Evolutionary conservation across 2,113 vertebrate genomes (phyloP), one percentile per base, ranked within the genome.

Genomic region (Stegastes partitus): DNA sequence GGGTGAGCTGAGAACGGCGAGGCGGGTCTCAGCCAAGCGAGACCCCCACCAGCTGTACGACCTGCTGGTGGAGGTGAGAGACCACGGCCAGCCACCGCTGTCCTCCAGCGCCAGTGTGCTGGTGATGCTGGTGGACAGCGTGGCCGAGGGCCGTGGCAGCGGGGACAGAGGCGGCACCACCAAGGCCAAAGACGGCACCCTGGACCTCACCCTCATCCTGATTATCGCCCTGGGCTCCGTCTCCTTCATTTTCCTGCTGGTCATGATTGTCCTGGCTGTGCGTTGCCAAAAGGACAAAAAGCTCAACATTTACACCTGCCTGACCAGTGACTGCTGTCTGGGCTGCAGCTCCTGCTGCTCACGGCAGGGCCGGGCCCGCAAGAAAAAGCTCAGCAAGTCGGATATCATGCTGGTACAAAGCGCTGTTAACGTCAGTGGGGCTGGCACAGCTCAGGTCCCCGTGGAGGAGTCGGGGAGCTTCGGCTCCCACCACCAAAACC

Each of bases 321-420:
- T 97, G 91, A 95, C 95, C 82, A 95, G 96, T 74, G 97, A 98
- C 51, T 97, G 97, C 91, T 99, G 97, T 76, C 87, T 96, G 31
- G 89, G 96, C 84, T 97, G 97, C 91, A 95, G 95, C 85, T 94
- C 96, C 62, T 97, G 97, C 93, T 98, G 97, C 76, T 95, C 96
- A 21, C 93, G 96, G n/a, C 96, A 97, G 75, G 95, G 94, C 63
- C 91, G 97, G 19, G 96, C 96, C n/a, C 95, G 97, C 78, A 97
- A 98, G 93, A 99, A 99, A 88, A 99, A 99, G 87, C 97, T 99
- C 86, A 99, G 96, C 94, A 99, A 99, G 91, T 97, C 97, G 5
- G 98, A 99, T 92, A 99, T 99, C 89, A 99, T 99, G 98, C 91
- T 99, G 84, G 98, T 99, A 58, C 97, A 98, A 88, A 99, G 97